Evolutionary conservation across 2,888 invertebrate species (phyloP), one percentile per base, ranked within the genome.

Genomic region (Campoplex nolae): DNA sequence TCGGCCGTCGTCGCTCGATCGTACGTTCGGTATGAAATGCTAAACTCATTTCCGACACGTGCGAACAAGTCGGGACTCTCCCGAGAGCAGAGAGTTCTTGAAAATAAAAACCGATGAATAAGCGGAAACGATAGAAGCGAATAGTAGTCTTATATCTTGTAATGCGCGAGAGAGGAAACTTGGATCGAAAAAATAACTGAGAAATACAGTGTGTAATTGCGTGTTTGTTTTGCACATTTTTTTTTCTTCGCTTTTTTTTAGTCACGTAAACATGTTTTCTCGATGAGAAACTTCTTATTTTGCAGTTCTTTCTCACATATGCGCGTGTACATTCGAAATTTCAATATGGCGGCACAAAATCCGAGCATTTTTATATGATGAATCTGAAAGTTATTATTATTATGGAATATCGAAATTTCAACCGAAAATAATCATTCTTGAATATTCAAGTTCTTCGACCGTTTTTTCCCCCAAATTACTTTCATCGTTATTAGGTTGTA

Each of bases 31-130:
- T 71, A 51, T 18, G 28, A 54, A 51, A 65, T 62, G 58, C 48
- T 32, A 71, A 54, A 71, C 48, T 62, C 71, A 42, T 45, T 18
- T 56, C 23, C 70, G 42, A 80, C 80, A 80, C 80, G 80, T 80
- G 71, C 76, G 65, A 45, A 75, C 58, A 9, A 35, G 56, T 74
- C 74, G 56, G 38, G 56, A 56, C 38, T 56, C 74, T 35, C 38
- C 38, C 16, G 38, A 56, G 13, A 8, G 38, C 23, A 23, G 23
- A 23, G 23, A 23, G 38, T 56, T 35, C 38, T 74, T 74, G 23
- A 54, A 48, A 54, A 51, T 23, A 62, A 62, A 58, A 62, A 62
- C 32, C 16, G 32, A 62, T 18, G 71, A 71, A 51, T 32, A 32
- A 71, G 48, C 71, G 42, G 45, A 70, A 28, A 42, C 32, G 16